Percentiles rank a stretch among this genome's conserved stretches.
These are phyloP conservation scores for Rhabdornis inornatus DNA, from an alignment of 2,113 vertebrate species.

Conservation along the genomic window DNA sequence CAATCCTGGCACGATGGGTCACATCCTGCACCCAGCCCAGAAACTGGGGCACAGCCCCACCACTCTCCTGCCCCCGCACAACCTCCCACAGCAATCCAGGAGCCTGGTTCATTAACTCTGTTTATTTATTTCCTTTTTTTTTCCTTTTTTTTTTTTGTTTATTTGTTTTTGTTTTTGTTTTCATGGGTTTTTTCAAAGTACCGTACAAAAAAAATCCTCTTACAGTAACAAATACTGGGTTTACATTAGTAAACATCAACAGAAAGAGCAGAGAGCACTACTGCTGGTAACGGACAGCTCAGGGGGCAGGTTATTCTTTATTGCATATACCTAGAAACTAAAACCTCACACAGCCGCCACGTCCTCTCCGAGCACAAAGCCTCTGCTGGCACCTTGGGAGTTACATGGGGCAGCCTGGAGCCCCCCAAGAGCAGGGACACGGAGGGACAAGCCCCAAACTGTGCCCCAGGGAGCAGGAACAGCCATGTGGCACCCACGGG, in stretches of 20 bases:
- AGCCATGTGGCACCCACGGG: neutral
- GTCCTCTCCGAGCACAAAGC: neutral
- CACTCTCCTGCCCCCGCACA: neutral
- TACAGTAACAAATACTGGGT: conserved; percentile 81
- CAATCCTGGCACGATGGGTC: neutral
- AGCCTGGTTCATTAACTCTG: neutral
- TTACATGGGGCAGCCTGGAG: neutral
- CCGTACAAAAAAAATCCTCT: conserved; percentile 70
- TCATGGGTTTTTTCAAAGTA: conserved; percentile 67
- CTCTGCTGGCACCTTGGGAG: neutral
- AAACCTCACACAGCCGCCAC: neutral
- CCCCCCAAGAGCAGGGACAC: neutral
- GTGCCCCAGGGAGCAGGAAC: neutral
- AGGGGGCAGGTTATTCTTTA: conserved; percentile 8
- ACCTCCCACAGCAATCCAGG: neutral
- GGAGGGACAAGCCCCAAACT: neutral
- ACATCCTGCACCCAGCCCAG: conserved; percentile 18
- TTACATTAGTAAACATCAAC: conserved; percentile 67
- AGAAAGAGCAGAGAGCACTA: conserved; percentile 36
- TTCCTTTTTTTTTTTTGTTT: neutral
- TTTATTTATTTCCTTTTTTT: conserved; percentile 20
- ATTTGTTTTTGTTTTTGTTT: too few species aligned
- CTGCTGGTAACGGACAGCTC: conserved; percentile 36
- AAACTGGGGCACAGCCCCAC: neutral
- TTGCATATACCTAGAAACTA: conserved; percentile 42